Evolutionary conservation across 1,140 invertebrate genomes (phyloP).

Genomic region (Drosophila kikkawai): DNA sequence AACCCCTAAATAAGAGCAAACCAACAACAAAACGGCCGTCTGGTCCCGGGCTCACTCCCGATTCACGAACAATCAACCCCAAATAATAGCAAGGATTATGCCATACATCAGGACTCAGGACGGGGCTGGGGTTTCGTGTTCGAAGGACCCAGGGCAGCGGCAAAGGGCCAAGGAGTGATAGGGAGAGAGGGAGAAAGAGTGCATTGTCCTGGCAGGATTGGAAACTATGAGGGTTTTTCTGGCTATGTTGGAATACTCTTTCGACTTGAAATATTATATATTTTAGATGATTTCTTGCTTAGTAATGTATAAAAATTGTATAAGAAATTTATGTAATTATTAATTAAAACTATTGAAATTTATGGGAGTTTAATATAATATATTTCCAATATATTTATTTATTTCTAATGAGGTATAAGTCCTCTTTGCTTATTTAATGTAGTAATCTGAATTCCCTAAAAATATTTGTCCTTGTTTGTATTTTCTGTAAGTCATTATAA

Average conservation of each 20-base stretch:
- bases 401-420: not conserved
- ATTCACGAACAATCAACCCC: conserved; percentile 77
- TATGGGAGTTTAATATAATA: too few relatives aligned
- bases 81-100: conserved; percentile 79
- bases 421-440: not conserved
- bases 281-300: not conserved
- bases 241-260: conserved; percentile 12
- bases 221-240: not conserved
- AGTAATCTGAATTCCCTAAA: too few relatives aligned
- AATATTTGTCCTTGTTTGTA: not conserved
- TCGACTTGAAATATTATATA: not conserved
- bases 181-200: conserved; percentile 40
- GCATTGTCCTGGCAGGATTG: conserved; percentile 69
- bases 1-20: conserved; percentile 56
- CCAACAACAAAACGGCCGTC: conserved; percentile 45
- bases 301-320: not conserved
- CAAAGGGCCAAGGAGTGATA: conserved; percentile 13
- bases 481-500: not conserved
- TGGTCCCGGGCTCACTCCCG: conserved; percentile 42
- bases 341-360: too few relatives aligned
- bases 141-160: conserved; percentile 9
- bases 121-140: conserved; percentile 22
- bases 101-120: conserved; percentile 45
- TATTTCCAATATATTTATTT: not conserved
- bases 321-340: too few relatives aligned